phyloP scores from a whole-genome alignment of 2,888 invertebrate species.

The Masnerella sp. region DNA sequence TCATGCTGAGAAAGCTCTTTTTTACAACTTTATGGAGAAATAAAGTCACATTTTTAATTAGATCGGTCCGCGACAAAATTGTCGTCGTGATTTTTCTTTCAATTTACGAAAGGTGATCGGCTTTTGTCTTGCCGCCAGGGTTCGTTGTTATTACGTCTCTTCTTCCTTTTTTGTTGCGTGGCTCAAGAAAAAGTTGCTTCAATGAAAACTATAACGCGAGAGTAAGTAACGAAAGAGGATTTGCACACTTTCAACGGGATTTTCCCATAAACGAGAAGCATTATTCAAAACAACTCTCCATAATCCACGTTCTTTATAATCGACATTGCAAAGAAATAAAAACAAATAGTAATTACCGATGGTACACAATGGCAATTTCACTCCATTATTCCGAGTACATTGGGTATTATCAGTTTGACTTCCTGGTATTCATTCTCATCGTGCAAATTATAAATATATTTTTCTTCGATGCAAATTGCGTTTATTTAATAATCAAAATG shows the following conservation, averaged over 20 bases:
- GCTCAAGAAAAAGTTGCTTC: conserved; percentile 22
- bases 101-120: conserved; percentile 38
- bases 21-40: conserved; percentile 34
- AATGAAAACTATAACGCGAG: conserved; percentile 43
- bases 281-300: conserved; percentile 40
- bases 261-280: conserved; percentile 46
- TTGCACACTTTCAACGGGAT: conserved; percentile 38
- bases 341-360: conserved; percentile 42
- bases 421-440: too few species aligned
- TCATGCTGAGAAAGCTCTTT: conserved; percentile 36
- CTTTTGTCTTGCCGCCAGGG: conserved; percentile 32
- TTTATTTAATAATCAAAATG: too few species aligned
- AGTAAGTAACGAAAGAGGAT: conserved; percentile 50
- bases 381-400: too few species aligned
- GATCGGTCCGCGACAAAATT: conserved; percentile 14
- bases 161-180: conserved; percentile 12
- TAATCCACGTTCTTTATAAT: conserved; percentile 21
- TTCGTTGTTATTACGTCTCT: conserved; percentile 24
- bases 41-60: conserved; percentile 52
- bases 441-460: too few species aligned
- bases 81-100: conserved; percentile 38
- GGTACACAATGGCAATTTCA: background rate
- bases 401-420: too few species aligned
- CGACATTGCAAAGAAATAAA: conserved; percentile 8
- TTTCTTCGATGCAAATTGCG: too few species aligned